Percentiles rank a stretch among this genome's conserved stretches.
These are phyloP conservation scores for Tragelaphus imberbis DNA, from an alignment of 2,113 vertebrate species.

Conservation along the genomic window DNA sequence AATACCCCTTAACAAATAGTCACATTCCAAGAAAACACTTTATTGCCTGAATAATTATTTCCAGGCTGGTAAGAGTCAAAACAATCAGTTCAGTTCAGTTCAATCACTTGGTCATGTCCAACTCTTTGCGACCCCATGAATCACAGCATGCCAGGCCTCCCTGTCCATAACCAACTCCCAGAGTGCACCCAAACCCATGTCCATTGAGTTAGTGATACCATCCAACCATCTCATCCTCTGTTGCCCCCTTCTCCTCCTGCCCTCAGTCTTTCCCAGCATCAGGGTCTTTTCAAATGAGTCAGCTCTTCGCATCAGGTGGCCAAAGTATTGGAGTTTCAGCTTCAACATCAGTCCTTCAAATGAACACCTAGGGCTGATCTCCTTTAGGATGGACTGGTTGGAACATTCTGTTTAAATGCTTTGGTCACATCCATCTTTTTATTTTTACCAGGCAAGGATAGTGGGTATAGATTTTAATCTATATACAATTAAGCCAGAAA, in stretches of 20 bases:
- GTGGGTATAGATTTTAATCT: neutral
- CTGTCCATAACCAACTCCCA: neutral
- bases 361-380: neutral
- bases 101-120: accelerated
- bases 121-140: neutral
- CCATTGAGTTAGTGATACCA: neutral
- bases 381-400: neutral
- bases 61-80: neutral
- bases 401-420: neutral
- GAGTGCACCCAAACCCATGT: neutral
- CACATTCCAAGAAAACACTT: neutral
- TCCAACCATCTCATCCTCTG: neutral
- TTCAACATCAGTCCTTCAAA: neutral
- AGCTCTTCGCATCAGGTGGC: accelerated
- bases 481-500: neutral
- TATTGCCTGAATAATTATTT: neutral
- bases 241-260: neutral
- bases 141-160: neutral
- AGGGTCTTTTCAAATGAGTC: neutral
- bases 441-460: neutral
- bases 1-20: neutral
- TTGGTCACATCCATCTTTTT: neutral
- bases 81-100: neutral
- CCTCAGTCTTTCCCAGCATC: neutral
- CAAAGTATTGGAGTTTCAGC: neutral